These are phyloP conservation scores for Eudorcas thomsonii DNA, from an alignment of 2,113 vertebrate genomes.

Conservation along the genomic window DNA sequence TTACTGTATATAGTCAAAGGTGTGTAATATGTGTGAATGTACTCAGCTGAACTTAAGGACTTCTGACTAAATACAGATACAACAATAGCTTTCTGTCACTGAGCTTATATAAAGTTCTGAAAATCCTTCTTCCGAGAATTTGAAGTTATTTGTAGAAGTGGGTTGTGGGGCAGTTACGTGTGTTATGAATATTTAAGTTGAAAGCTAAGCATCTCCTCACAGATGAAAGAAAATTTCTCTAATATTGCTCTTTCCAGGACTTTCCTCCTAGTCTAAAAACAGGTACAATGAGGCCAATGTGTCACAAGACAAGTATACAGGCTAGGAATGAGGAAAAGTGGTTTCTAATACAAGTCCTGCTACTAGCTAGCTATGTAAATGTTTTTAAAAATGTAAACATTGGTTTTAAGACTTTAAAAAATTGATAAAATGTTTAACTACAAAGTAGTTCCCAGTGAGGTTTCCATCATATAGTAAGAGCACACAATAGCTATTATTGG, in stretches of 20 bases:
- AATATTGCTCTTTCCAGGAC: background rate
- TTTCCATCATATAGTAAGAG: background rate
- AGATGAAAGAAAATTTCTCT: background rate
- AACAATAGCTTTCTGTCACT: background rate
- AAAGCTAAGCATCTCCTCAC: background rate
- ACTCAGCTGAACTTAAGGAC: background rate
- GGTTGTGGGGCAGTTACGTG: background rate
- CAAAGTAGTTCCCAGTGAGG: background rate
- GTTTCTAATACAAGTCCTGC: background rate
- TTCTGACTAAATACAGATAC: background rate
- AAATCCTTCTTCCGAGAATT: constrained; percentile 3
- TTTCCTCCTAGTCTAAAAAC: background rate
- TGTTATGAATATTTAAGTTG: background rate
- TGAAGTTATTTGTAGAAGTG: background rate
- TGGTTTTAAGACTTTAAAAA: background rate
- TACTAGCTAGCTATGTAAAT: background rate
- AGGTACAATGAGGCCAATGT: background rate
- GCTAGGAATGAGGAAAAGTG: background rate
- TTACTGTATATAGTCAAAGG: background rate
- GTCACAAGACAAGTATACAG: background rate
- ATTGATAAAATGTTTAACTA: background rate
- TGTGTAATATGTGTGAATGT: background rate
- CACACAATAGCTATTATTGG: background rate
- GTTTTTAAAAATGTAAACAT: background rate
- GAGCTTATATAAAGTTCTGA: background rate